phyloP scores from a whole-genome alignment of 2,888 invertebrate genomes.

The Mythimna lalbum region DNA sequence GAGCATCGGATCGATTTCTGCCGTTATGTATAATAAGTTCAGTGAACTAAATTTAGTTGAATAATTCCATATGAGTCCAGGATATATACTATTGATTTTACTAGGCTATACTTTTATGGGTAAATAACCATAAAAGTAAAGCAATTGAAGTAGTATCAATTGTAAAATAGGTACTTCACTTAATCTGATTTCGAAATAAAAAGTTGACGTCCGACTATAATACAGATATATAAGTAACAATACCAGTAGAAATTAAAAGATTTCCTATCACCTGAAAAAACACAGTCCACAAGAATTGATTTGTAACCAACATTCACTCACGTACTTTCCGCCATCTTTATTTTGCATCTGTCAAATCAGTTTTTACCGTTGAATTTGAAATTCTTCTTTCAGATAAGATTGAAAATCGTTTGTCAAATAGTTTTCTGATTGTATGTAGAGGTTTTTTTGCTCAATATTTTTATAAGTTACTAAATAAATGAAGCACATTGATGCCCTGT shows the following conservation, averaged over 20 bases:
- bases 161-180: no score
- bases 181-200: no score
- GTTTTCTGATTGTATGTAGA: constrained; percentile 66
- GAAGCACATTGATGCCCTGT: constrained; percentile 86
- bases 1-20: neutral
- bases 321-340: constrained; percentile 64
- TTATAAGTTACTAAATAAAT: constrained; percentile 88
- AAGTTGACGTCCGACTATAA: neutral
- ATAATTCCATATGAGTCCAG: neutral
- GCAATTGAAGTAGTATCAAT: neutral
- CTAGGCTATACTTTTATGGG: no score
- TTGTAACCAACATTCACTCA: constrained; percentile 67
- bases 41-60: neutral
- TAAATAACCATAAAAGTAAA: no score
- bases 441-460: constrained; percentile 76
- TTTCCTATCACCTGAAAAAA: constrained; percentile 75
- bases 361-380: constrained; percentile 58
- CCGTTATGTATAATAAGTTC: neutral
- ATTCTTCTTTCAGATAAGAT: constrained; percentile 65
- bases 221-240: constrained; percentile 17
- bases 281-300: constrained; percentile 58
- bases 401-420: constrained; percentile 57
- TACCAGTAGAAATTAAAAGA: constrained; percentile 42
- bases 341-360: constrained; percentile 59
- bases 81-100: no score